Evolutionary conservation across 2,888 invertebrate genomes (phyloP), one percentile per base, ranked within the genome.

Genomic region (Eupithecia abbreviata): DNA sequence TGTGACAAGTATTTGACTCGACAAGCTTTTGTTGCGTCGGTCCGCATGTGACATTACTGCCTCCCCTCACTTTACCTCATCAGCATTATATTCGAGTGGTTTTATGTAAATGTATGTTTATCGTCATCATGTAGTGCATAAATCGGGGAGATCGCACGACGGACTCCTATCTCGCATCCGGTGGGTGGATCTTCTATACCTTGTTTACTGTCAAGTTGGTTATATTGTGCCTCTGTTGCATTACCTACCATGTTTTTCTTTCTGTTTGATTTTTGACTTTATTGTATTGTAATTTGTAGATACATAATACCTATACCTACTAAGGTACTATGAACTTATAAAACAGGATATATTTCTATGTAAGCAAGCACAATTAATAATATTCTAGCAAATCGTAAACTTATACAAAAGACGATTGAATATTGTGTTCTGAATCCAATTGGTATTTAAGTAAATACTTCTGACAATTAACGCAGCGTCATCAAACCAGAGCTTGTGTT

Each of bases 141-240:
- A 66, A 71, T 71, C 70, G 62, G 51, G 51, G 47, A 55, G 66
- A 51, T 75, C 65, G 70, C 65, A 45, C 58, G 47, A 62, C 58
- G 69, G 43, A 66, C 71, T 69, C 62, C 70, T 47, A 65, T 70
- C 70, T 71, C 71, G 55, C 45, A 75, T 75, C 74, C 74, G 71
- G 74, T 75, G 71, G 66, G 42, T 66, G 65, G 70, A 70, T 74
- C 62, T 74, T 69, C 41, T 15, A 55, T 47, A 73, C 62, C 4
- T 62, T 30, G 18, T 62, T 62, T 62, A 62, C 58, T 62, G 62
- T 62, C 62, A 30, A 10, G 30, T 62, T 62, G 18, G 4, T 62
- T 62, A 62, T 30, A 10, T 30, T 62, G 30, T 30, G 62, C 62
- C 30, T 58, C 58, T 62, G 58, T n/a, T 18, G 18, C 18, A 30